These are phyloP conservation scores for Nyctibius bracteatus DNA, from an alignment of 2,113 vertebrate species.

Conservation along the genomic window DNA sequence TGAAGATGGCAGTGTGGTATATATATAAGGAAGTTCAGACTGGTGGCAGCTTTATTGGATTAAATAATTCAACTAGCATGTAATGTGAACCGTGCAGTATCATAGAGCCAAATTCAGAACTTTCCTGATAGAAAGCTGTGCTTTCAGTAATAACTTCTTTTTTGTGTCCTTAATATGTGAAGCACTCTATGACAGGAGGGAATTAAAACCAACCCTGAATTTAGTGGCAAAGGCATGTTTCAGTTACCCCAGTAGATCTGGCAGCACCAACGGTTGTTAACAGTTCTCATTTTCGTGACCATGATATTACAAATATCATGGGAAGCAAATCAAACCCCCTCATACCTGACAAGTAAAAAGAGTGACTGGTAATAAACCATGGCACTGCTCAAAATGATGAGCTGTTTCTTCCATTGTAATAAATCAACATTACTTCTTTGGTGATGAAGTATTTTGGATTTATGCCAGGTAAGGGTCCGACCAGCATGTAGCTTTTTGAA, in stretches of 20 bases:
- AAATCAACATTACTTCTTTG: conserved; percentile 8
- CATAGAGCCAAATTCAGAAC: background rate
- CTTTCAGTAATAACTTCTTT: background rate
- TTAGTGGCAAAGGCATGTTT: background rate
- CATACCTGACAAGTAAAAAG: conserved; percentile 1
- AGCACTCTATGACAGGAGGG: background rate
- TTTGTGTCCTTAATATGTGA: background rate
- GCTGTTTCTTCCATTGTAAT: background rate
- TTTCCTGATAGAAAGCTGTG: background rate
- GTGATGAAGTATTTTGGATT: background rate
- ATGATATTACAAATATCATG: background rate
- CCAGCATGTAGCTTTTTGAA: background rate
- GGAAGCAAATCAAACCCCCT: background rate
- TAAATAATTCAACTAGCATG: background rate
- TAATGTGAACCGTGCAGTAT: background rate
- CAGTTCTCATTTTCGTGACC: background rate
- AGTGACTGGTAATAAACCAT: background rate
- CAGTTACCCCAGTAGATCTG: background rate
- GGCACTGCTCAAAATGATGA: background rate
- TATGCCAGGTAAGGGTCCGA: background rate
- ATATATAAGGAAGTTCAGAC: background rate
- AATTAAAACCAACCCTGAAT: background rate
- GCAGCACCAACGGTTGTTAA: background rate
- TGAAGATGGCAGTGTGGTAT: background rate
- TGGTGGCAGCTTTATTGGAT: background rate